Percentiles rank a stretch among this genome's conserved stretches.
Conservation (phyloP, 2,113 vertebrate genomes). For the Nothocercus nigrocapillus region DNA sequence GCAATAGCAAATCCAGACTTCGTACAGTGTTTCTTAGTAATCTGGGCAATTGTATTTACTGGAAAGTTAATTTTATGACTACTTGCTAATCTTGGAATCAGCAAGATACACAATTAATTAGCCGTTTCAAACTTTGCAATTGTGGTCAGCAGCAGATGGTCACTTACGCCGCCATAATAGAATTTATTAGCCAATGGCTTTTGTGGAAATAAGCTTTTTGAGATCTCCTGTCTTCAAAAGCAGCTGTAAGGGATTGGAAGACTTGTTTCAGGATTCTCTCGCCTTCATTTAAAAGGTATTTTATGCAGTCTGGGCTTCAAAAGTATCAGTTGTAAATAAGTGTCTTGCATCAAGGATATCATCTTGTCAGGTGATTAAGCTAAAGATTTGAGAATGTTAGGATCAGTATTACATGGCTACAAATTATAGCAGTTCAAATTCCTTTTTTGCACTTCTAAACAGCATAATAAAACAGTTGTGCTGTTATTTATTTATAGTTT, state of each 20-base stretch:
- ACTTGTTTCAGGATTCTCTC: neutral
- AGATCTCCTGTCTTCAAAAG: neutral
- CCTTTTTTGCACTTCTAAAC: neutral
- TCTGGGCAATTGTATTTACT: neutral
- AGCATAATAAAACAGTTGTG: neutral
- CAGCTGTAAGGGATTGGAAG: neutral
- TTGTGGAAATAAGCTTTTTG: neutral
- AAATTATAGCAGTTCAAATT: neutral
- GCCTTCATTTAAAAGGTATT: neutral
- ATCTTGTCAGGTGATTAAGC: neutral
- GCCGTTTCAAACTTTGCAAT: neutral
- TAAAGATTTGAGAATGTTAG: neutral
- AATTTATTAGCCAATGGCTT: neutral
- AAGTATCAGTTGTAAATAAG: neutral
- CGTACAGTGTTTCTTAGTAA: neutral
- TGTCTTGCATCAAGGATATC: neutral
- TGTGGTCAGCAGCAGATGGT: constrained; percentile 15
- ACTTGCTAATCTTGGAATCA: neutral
- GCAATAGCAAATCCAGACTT: rapidly evolving
- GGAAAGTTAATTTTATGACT: neutral
- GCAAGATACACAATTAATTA: constrained; percentile 1
- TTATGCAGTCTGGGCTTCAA: neutral
- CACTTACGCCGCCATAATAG: neutral
- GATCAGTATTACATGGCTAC: neutral
- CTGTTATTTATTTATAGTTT: neutral